A percentile compares a stretch with the other conserved stretches of the same genome.
These are phyloP conservation scores for Thalassoma bifasciatum DNA, from an alignment of 2,113 vertebrate species.

Conservation along the genomic window DNA sequence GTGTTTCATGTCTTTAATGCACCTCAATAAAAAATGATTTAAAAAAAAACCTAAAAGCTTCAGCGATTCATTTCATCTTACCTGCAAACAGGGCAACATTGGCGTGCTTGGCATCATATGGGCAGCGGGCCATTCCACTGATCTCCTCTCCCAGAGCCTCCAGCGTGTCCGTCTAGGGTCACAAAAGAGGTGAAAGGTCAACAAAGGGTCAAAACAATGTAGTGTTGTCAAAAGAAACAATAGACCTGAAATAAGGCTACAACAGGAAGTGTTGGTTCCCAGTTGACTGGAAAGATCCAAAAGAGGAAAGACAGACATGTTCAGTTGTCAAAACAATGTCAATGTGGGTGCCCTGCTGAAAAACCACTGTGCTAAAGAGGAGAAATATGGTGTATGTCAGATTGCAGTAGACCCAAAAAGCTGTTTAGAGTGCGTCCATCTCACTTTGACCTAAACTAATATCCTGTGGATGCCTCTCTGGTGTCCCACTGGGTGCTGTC, in stretches of 20 bases:
- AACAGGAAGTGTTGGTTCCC: slow-evolving; percentile 16
- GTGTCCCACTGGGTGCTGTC: slow-evolving; percentile 50
- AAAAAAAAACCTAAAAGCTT: background rate
- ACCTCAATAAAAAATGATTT: background rate
- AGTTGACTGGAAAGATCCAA: slow-evolving; percentile 13
- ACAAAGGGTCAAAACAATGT: slow-evolving; percentile 29
- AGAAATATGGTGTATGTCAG: slow-evolving; percentile 33
- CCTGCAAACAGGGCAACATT: slow-evolving; percentile 96
- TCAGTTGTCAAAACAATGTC: slow-evolving; percentile 31
- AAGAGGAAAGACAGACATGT: slow-evolving; percentile 18
- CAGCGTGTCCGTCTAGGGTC: slow-evolving; percentile 90
- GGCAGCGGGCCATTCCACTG: slow-evolving; percentile 98
- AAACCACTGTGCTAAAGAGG: slow-evolving; percentile 31
- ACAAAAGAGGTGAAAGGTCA: slow-evolving; percentile 56
- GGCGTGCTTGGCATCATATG: slow-evolving; percentile 97
- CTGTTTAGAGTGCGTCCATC: slow-evolving; percentile 26
- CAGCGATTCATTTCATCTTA: slow-evolving; percentile 71
- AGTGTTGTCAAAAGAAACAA: slow-evolving; percentile 39
- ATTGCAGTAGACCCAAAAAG: slow-evolving; percentile 14
- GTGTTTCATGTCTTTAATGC: background rate
- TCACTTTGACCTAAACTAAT: slow-evolving; percentile 48
- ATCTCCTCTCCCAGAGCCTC: slow-evolving; percentile 95
- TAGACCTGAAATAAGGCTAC: slow-evolving; percentile 6
- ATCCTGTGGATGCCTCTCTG: slow-evolving; percentile 37
- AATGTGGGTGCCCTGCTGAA: too few relatives aligned